Percentiles rank a stretch among this genome's conserved stretches.
Conservation (phyloP, 2,888 invertebrate genomes). For the Heteromurus nitidus region DNA sequence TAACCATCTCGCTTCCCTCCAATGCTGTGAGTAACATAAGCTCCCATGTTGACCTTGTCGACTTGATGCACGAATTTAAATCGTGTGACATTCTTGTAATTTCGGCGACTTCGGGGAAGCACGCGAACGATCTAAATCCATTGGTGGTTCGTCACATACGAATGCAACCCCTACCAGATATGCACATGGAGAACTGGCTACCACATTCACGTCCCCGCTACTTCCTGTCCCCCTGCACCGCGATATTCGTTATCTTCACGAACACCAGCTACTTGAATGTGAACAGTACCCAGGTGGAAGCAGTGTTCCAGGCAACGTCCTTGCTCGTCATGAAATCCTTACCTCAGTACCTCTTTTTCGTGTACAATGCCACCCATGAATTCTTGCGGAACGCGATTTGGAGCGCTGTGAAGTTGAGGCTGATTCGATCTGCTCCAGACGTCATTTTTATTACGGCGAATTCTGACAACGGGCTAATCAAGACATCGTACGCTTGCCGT, state of each 20-base stretch:
- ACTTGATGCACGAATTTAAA: not conserved
- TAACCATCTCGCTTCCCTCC: not conserved
- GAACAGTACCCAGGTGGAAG: not conserved
- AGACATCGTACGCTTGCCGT: not conserved
- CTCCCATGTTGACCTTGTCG: not conserved
- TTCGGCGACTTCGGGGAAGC: not conserved
- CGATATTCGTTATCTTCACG: not conserved
- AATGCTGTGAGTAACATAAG: not conserved
- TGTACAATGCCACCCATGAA: not conserved
- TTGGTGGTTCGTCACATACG: not conserved
- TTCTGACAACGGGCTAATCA: not conserved
- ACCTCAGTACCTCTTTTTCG: not conserved
- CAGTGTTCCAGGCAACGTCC: not conserved
- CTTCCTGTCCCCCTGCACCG: not conserved
- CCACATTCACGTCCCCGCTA: not conserved
- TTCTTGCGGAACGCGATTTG: not conserved
- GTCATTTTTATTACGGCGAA: not conserved
- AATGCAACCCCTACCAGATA: not conserved
- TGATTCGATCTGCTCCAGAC: not conserved
- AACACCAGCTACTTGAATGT: too few species aligned
- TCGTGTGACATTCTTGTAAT: not conserved
- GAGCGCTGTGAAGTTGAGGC: not conserved
- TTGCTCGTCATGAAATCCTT: not conserved
- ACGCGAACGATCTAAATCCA: not conserved
- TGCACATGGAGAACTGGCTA: not conserved